Evolutionary conservation across 2,888 invertebrate genomes (phyloP), one percentile per base, ranked within the genome.

Genomic region (Cylloceria caligata): DNA sequence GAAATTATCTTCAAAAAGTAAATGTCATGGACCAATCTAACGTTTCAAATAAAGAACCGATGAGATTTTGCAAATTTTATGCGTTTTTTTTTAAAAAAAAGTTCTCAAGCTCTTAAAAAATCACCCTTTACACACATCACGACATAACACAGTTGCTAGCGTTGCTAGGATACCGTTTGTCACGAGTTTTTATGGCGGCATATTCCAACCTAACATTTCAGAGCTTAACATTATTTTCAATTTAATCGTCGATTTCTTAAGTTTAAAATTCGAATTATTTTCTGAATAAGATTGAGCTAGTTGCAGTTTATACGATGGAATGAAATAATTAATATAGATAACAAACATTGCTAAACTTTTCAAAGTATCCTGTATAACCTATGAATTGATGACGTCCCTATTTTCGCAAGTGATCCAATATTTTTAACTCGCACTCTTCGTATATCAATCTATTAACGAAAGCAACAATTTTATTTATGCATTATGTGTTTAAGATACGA

Each of bases 81-180:
- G n/a, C n/a, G n/a, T n/a, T n/a, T n/a, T n/a, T n/a, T n/a, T n/a
- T n/a, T n/a, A n/a, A n/a, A n/a, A n/a, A n/a, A n/a, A n/a, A n/a
- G n/a, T n/a, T n/a, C n/a, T n/a, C n/a, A n/a, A n/a, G 3, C 30
- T 30, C 30, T 30, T 30, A 5, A 30, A 30, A 30, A n/a, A n/a
- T n/a, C n/a, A n/a, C n/a, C n/a, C n/a, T n/a, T n/a, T n/a, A 30
- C 30, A 30, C 3, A 5, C 5, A 5, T 30, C 3, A 30, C 30
- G 3, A 30, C 3, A 30, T 5, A 30, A 30, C 30, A 30, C 30
- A 5, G 5, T 4, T 3, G 5, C 3, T 30, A 3, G 30, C 3
- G 36, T 68, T 68, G 68, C 24, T 30, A 68, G 52, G 52, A 39
- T 52, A 52, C 52, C 52, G 52, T 24, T 52, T 49, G 34, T 39